phyloP scores from a whole-genome alignment of 2,797 vertebrate species.

The Choloepus didactylus region DNA sequence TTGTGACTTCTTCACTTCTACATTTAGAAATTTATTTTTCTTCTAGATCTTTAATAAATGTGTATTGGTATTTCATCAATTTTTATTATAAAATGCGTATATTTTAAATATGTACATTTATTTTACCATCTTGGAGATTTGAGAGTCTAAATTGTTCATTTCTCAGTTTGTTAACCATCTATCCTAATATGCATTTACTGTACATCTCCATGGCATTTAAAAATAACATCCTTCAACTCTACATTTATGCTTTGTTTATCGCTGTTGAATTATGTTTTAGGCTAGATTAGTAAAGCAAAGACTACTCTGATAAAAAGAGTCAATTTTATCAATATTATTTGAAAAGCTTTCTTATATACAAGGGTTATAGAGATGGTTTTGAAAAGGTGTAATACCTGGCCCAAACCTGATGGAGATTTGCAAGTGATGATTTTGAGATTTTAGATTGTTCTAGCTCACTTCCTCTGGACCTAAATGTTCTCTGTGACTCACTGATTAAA shows the following conservation, averaged over 20 bases:
- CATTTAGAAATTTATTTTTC: not conserved
- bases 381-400: not conserved
- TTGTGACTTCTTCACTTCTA: not conserved
- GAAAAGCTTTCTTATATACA: not conserved
- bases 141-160: not conserved
- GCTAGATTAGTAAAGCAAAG: not conserved
- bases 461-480: not conserved
- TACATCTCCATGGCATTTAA: not conserved
- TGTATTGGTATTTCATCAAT: not conserved
- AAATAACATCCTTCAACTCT: not conserved
- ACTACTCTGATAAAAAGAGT: not conserved
- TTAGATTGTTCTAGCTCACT: not conserved
- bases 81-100: not conserved
- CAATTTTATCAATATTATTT: not conserved
- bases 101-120: not conserved
- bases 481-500: constrained; percentile 24
- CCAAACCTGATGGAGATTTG: not conserved
- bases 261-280: not conserved
- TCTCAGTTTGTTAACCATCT: not conserved
- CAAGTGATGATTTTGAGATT: not conserved
- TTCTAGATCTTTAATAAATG: not conserved
- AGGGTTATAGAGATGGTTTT: not conserved
- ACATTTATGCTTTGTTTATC: not conserved
- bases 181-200: not conserved
- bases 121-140: not conserved